These are phyloP conservation scores for Tragelaphus scriptus DNA, from an alignment of 2,113 vertebrate species.

Conservation along the genomic window DNA sequence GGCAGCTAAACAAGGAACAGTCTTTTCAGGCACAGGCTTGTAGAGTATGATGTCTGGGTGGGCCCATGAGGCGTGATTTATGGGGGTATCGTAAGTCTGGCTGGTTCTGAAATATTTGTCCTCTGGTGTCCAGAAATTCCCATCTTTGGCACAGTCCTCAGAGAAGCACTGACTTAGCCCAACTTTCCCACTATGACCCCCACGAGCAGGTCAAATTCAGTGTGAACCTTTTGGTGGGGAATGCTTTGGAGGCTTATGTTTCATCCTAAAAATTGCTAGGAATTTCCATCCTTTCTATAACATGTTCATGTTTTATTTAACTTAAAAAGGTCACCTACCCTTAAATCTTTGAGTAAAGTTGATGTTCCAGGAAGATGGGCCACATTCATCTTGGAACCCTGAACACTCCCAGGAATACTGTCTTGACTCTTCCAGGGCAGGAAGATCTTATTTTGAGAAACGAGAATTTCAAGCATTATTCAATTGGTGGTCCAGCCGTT, in stretches of 20 bases:
- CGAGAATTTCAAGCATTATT: not conserved
- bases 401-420: not conserved
- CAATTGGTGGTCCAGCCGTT: not conserved
- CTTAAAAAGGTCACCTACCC: not conserved
- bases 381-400: not conserved
- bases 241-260: slow-evolving; percentile 23
- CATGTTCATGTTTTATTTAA: slow-evolving; percentile 8
- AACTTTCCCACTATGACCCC: not conserved
- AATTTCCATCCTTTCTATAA: slow-evolving; percentile 35
- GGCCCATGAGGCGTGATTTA: slow-evolving; percentile 45
- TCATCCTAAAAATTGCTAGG: slow-evolving; percentile 49
- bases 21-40: slow-evolving; percentile 1
- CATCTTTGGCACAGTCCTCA: slow-evolving; percentile 4
- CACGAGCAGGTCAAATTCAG: slow-evolving; percentile 6
- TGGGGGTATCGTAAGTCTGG: not conserved
- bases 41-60: slow-evolving; percentile 33
- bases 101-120: slow-evolving; percentile 16
- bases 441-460: not conserved
- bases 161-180: slow-evolving; percentile 2
- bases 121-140: slow-evolving; percentile 50
- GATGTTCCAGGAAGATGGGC: not conserved
- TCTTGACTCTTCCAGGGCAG: not conserved
- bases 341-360: not conserved
- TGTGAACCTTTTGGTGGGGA: slow-evolving; percentile 19
- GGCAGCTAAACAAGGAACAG: slow-evolving; percentile 26